Evolutionary conservation across 2,888 invertebrate genomes (phyloP).

Genomic region (Theristus sp.): DNA sequence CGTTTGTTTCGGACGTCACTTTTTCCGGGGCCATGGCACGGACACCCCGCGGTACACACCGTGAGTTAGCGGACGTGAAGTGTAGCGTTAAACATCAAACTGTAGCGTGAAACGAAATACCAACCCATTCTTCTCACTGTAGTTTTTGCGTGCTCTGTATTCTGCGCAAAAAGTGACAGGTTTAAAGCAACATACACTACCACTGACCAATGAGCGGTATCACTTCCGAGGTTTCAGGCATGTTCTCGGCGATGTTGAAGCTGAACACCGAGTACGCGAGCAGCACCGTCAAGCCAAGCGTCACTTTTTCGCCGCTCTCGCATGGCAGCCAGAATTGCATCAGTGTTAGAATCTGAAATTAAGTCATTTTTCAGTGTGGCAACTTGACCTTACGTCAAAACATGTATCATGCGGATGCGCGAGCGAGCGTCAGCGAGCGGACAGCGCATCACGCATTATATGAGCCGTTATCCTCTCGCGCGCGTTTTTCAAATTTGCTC

Average conservation of each 20-base stretch:
- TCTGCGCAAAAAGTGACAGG: no score
- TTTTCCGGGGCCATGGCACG: no score
- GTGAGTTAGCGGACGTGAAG: no score
- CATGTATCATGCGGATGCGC: no score
- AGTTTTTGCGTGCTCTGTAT: no score
- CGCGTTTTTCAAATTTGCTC: neutral
- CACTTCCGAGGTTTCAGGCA: slow-evolving; percentile 36
- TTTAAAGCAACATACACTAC: no score
- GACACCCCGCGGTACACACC: no score
- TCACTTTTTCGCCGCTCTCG: slow-evolving; percentile 28
- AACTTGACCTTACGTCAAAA: neutral
- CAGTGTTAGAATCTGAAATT: slow-evolving; percentile 24
- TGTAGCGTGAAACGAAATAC: no score
- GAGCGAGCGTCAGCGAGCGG: no score
- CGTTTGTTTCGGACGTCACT: no score
- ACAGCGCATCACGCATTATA: neutral
- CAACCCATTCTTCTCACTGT: no score
- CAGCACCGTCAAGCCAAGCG: slow-evolving; percentile 31
- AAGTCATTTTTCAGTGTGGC: neutral
- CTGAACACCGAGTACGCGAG: slow-evolving; percentile 36
- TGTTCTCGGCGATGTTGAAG: slow-evolving; percentile 35
- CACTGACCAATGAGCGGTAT: slow-evolving; percentile 34
- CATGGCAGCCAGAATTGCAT: slow-evolving; percentile 34
- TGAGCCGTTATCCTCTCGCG: neutral
- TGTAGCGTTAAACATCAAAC: no score